phyloP scores from a whole-genome alignment of 2,113 vertebrate species.

The Trogon melanurus region DNA sequence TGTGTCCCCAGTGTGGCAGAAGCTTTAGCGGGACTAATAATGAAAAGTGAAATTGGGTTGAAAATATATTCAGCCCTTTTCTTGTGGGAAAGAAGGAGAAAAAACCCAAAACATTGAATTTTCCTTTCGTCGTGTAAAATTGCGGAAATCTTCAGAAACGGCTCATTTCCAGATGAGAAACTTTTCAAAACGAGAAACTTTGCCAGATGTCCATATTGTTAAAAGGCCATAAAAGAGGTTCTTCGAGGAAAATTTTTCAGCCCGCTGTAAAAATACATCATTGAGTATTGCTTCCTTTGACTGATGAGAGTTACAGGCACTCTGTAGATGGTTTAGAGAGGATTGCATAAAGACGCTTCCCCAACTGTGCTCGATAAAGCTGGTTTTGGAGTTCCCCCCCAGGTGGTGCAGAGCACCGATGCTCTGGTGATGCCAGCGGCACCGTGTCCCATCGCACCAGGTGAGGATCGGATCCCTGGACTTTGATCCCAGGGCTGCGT shows the following conservation, averaged over 20 bases:
- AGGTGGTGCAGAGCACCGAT: neutral
- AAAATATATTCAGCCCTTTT: neutral
- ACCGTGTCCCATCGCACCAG: rapidly evolving
- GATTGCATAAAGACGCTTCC: neutral
- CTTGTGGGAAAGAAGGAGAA: neutral
- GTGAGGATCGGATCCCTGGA: neutral
- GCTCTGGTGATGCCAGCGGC: rapidly evolving
- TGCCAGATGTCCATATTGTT: neutral
- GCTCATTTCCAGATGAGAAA: neutral
- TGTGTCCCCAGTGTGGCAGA: rapidly evolving
- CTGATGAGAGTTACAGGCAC: neutral
- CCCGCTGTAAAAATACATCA: slow-evolving; percentile 14
- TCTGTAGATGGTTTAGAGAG: neutral
- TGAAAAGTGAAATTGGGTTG: neutral
- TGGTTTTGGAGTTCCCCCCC: neutral
- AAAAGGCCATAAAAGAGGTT: slow-evolving; percentile 4
- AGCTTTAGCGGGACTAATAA: neutral
- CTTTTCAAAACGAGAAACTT: neutral
- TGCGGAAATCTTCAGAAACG: neutral
- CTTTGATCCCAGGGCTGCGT: rapidly evolving
- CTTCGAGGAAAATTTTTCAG: neutral
- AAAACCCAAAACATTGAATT: rapidly evolving
- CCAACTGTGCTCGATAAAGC: neutral
- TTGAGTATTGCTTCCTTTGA: neutral
- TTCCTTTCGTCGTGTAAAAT: neutral